phyloP scores from a whole-genome alignment of 2,888 invertebrate species.

The Cephus rjabovi region DNA sequence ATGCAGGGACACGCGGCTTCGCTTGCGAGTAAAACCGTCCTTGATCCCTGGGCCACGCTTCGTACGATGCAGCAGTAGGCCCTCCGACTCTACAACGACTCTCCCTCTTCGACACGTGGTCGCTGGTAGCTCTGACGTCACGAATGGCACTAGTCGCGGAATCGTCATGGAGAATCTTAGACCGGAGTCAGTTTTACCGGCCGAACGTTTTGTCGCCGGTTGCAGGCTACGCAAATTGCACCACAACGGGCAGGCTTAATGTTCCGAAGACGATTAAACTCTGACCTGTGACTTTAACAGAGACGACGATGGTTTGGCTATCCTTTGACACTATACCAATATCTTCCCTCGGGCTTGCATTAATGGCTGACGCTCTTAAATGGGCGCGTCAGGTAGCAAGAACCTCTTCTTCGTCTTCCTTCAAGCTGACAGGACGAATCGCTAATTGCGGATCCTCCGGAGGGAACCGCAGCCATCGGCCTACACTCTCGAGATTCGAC shows the following conservation, averaged over 20 bases:
- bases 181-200: not conserved
- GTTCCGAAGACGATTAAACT: not conserved
- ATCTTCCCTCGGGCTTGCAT: not conserved
- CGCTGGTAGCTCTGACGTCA: conserved; percentile 52
- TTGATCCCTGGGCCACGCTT: conserved; percentile 63
- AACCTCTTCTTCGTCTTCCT: not conserved
- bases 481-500: not conserved
- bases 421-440: not conserved
- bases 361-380: not conserved
- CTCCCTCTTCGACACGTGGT: conserved; percentile 52
- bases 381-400: not conserved
- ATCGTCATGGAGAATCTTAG: conserved; percentile 43
- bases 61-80: conserved; percentile 41
- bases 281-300: not conserved
- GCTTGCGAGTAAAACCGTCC: conserved; percentile 62
- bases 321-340: not conserved
- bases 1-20: conserved; percentile 45
- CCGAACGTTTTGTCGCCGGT: not conserved
- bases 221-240: not conserved
- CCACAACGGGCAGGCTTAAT: not conserved
- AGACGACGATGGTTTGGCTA: not conserved
- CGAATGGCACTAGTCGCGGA: conserved; percentile 26
- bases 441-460: not conserved
- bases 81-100: conserved; percentile 33
- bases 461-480: not conserved